Percentiles rank a stretch among this genome's conserved stretches.
Evolutionary conservation across 2,888 invertebrate species (phyloP).

Genomic region (Drosophila paracracens): DNA sequence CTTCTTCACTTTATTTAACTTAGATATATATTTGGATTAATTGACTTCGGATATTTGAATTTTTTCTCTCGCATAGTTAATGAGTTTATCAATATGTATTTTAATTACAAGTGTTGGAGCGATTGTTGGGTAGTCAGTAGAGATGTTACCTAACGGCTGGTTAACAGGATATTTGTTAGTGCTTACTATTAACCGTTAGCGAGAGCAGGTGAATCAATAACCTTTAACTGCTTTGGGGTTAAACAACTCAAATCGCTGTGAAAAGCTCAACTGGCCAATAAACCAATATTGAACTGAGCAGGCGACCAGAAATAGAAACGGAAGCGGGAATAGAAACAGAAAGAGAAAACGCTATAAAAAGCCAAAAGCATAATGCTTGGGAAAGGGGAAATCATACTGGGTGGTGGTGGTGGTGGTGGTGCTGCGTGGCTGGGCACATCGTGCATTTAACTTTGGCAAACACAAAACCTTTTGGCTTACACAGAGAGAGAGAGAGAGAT

Average conservation of each 20-base stretch:
- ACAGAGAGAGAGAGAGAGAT: background rate
- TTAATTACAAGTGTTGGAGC: background rate
- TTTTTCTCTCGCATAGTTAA: too few species aligned
- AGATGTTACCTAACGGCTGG: background rate
- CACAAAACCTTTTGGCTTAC: constrained; percentile 72
- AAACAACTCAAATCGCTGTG: constrained; percentile 46
- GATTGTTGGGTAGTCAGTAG: background rate
- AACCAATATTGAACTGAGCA: constrained; percentile 52
- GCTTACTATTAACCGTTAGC: background rate
- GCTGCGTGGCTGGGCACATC: constrained; percentile 47
- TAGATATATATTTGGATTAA: background rate
- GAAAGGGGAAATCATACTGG: background rate
- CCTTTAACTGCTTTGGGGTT: constrained; percentile 46
- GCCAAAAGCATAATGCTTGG: background rate
- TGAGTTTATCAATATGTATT: background rate
- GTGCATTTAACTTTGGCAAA: constrained; percentile 74
- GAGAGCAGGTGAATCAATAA: constrained; percentile 48
- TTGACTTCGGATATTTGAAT: too few species aligned
- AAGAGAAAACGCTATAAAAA: constrained; percentile 7
- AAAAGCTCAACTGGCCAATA: constrained; percentile 63
- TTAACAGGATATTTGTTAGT: background rate
- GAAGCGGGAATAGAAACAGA: constrained; percentile 6
- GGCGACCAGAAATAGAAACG: constrained; percentile 2
- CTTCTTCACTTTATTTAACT: background rate
- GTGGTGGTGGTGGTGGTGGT: background rate